phyloP scores from a whole-genome alignment of 2,888 invertebrate species.

The Acleris laterana region DNA sequence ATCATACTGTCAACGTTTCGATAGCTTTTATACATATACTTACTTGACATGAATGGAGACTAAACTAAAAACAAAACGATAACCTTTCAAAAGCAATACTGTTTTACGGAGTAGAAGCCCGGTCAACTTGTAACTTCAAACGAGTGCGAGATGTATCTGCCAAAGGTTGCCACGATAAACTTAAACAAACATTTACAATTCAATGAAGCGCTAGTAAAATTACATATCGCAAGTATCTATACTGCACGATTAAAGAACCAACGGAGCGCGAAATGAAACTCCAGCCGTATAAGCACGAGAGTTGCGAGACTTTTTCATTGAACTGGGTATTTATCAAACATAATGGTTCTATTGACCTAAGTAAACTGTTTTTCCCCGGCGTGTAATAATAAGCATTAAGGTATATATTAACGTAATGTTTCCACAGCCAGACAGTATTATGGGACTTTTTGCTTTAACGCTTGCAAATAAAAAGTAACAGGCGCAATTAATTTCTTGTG shows the following conservation, averaged over 20 bases:
- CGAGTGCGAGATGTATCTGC: too few species aligned
- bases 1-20: too few species aligned
- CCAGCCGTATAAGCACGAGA: slow-evolving; percentile 42
- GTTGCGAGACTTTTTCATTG: slow-evolving; percentile 34
- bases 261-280: slow-evolving; percentile 69
- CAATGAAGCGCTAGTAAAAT: slow-evolving; percentile 23
- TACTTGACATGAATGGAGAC: too few species aligned
- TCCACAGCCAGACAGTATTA: slow-evolving; percentile 20
- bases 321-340: slow-evolving; percentile 35
- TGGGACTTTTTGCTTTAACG: slow-evolving; percentile 23
- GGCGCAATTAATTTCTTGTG: slow-evolving; percentile 24
- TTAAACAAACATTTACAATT: slow-evolving; percentile 3
- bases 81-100: too few species aligned
- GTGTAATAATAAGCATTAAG: slow-evolving; percentile 35
- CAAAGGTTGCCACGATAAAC: not conserved
- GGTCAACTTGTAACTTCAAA: too few species aligned
- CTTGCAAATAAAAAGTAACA: slow-evolving; percentile 25
- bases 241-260: slow-evolving; percentile 57
- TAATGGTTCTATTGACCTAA: slow-evolving; percentile 54
- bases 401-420: slow-evolving; percentile 35
- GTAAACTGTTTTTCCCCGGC: slow-evolving; percentile 38
- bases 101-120: too few species aligned
- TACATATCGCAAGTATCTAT: slow-evolving; percentile 24
- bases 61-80: too few species aligned
- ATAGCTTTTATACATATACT: too few species aligned